Conservation (phyloP, 2,797 vertebrate species). For the Melanotaenia boesemani region DNA sequence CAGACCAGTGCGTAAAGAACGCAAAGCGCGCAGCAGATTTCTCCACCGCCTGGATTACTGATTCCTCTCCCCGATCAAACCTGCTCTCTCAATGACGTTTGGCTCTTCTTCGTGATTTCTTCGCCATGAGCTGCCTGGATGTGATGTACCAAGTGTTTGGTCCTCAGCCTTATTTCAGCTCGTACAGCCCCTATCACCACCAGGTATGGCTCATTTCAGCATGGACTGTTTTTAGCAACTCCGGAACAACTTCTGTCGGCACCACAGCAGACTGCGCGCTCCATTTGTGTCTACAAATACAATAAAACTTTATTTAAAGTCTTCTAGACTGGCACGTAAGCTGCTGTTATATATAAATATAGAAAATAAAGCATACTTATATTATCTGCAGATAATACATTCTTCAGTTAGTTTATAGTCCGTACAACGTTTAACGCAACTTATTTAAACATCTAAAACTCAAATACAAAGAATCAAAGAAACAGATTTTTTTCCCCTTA, state of each 20-base stretch:
- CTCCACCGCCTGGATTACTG: conserved; percentile 41
- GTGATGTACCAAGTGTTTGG: conserved; percentile 99
- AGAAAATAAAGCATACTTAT: not conserved
- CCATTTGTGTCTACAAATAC: not conserved
- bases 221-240: not conserved
- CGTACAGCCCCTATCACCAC: conserved; percentile 92
- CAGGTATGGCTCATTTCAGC: conserved; percentile 84
- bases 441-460: not conserved
- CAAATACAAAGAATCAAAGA: not conserved
- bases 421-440: not conserved
- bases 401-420: not conserved
- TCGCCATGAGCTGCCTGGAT: conserved; percentile 99
- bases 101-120: conserved; percentile 75
- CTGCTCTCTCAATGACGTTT: conserved; percentile 77
- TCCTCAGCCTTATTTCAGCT: conserved; percentile 93
- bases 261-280: not conserved
- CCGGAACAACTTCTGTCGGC: not conserved
- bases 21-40: conserved; percentile 38
- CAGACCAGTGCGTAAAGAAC: conserved; percentile 58
- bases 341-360: not conserved
- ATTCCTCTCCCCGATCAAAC: conserved; percentile 29
- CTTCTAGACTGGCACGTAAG: not conserved
- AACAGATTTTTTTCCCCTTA: not conserved
- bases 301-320: conserved; percentile 4
- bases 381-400: too few relatives aligned